Evolutionary conservation across 2,797 vertebrate species (phyloP).

Genomic region (Scomberomorus guttatus): DNA sequence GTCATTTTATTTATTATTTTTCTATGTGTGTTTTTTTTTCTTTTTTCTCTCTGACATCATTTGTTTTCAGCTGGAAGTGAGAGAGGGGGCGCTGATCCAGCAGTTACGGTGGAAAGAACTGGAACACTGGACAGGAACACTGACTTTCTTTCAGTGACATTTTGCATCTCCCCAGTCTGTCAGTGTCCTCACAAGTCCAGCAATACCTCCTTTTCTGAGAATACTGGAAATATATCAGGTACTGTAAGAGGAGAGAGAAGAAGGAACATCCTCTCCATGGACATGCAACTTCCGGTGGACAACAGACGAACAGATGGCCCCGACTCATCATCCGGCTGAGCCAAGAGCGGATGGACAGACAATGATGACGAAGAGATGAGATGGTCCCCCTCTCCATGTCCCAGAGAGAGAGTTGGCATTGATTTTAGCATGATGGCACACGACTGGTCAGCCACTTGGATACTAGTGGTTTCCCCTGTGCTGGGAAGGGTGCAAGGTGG

Average conservation of each 20-base stretch:
- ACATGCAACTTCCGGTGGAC: slow-evolving; percentile 95
- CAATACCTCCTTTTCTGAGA: slow-evolving; percentile 63
- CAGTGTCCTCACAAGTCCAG: slow-evolving; percentile 67
- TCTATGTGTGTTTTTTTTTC: slow-evolving; percentile 41
- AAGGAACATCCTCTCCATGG: slow-evolving; percentile 85
- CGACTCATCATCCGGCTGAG: slow-evolving; percentile 64
- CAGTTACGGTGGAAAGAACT: slow-evolving; percentile 67
- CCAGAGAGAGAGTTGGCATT: slow-evolving; percentile 81
- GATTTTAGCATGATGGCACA: slow-evolving; percentile 94
- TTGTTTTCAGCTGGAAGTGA: slow-evolving; percentile 79
- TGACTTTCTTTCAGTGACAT: slow-evolving; percentile 37
- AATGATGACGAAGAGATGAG: slow-evolving; percentile 75
- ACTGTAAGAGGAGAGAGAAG: slow-evolving; percentile 79
- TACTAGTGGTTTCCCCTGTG: slow-evolving; percentile 90
- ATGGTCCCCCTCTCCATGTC: slow-evolving; percentile 72
- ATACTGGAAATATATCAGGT: slow-evolving; percentile 82
- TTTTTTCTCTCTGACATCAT: slow-evolving; percentile 83
- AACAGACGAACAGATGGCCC: slow-evolving; percentile 80
- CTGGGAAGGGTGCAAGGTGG: slow-evolving; percentile 58
- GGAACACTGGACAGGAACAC: slow-evolving; percentile 51
- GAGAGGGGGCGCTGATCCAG: slow-evolving; percentile 61
- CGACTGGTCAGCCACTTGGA: slow-evolving; percentile 93
- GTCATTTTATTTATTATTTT: slow-evolving; percentile 56
- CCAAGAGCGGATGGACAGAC: slow-evolving; percentile 72
- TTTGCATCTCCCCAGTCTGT: slow-evolving; percentile 66